Base-by-base conservation (phyloP, 2,888 invertebrate genomes). In the Anoplius nigerrimus region DNA sequence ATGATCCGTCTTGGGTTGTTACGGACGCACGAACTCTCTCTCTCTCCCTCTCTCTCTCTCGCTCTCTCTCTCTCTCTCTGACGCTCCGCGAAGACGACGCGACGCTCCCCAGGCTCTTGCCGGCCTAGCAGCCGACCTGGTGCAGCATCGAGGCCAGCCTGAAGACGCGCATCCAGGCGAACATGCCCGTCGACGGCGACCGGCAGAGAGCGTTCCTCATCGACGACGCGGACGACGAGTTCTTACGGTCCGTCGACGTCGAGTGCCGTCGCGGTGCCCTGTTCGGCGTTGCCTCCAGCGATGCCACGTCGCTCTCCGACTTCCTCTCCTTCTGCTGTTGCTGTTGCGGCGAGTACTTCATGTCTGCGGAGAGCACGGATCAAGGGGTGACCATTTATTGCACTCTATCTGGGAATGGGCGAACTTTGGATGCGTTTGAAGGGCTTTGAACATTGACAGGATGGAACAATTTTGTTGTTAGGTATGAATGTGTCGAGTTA, bases 81-180 rank as follows among this genome's bases (percentile, higher is more conserved):
- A n/a, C 24, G 2, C 24, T 34, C 34, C 34, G 34, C 34, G 34
- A 34, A 34, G 18, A 48, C 48, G 48, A 16, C 48, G 15, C 45
- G 45, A 45, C 5, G 16, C 48, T 48, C 16, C 42, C 16, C 48
- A 18, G 48, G 45, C n/a, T n/a, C n/a, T n/a, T n/a, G 16, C 48
- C n/a, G 48, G 16, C n/a, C 84, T 88, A 88, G 80, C 87, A 87
- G 73, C 85, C 87, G 73, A 86, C 81, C 71, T 86, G 85, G 65
- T 87, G 86, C 21, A 88, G 80, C 83, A 87, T 86, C 69, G 86
- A 80, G 20, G 87, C 88, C 63, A 88, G 74, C 66, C 88, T 84
- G 70, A 88, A 88, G 73, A 88, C 88, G 45, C 88, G 83, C 86
- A 88, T 87, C 88, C 88, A 87, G 68, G 88, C 88, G 76, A 88